Evolutionary conservation across 2,797 vertebrate species (phyloP).

Genomic region (Buphagus erythrorhynchus): DNA sequence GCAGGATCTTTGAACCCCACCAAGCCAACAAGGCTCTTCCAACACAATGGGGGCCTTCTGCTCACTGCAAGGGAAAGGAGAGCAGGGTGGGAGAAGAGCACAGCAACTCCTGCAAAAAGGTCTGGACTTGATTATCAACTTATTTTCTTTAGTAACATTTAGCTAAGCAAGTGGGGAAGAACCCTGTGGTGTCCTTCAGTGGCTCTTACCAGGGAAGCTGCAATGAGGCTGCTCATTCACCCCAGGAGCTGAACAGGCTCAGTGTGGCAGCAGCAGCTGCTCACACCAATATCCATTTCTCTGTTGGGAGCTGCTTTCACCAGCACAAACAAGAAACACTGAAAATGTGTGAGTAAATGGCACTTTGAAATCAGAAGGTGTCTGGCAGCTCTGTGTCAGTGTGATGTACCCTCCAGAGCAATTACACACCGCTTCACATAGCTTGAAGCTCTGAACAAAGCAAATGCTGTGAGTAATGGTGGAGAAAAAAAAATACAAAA

Average conservation of each 20-base stretch:
- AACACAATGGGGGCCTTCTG: background rate
- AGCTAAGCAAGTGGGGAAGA: background rate
- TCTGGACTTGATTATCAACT: conserved; percentile 37
- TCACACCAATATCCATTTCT: background rate
- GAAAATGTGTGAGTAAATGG: background rate
- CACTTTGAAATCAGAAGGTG: background rate
- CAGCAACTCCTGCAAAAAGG: background rate
- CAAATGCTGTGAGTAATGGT: background rate
- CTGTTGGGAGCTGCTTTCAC: background rate
- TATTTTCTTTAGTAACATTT: conserved; percentile 21
- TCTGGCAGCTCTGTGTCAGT: background rate
- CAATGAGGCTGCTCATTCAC: background rate
- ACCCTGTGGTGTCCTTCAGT: background rate
- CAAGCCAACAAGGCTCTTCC: background rate
- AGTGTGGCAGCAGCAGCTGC: background rate
- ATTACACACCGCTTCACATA: fast-evolving
- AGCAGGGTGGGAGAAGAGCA: background rate
- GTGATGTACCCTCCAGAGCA: background rate
- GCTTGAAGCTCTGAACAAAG: background rate
- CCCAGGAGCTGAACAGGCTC: background rate
- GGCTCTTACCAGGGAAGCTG: background rate
- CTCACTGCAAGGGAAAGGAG: background rate
- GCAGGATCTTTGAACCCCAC: background rate
- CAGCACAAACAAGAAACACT: background rate
- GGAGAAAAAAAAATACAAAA: background rate